Evolutionary conservation across 2,113 vertebrate species (phyloP).

Genomic region (Phaethon lepturus): DNA sequence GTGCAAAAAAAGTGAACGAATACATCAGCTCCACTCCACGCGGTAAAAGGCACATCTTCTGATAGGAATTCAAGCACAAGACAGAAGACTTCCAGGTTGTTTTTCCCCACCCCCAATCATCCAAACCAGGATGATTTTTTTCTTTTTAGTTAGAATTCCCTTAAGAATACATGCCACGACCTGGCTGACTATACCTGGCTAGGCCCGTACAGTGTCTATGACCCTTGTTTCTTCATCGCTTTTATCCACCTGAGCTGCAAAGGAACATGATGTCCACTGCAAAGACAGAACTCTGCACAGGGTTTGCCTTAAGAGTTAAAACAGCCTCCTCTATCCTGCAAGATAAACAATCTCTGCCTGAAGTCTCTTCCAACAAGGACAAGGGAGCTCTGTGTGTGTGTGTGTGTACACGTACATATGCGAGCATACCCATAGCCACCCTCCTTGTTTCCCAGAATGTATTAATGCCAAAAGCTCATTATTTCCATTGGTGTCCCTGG

Average conservation of each 20-base stretch:
- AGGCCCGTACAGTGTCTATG: neutral
- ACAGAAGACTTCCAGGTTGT: neutral
- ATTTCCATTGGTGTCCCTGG: neutral
- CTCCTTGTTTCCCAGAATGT: neutral
- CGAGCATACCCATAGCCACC: accelerated
- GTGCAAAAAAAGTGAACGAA: neutral
- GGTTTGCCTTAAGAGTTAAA: neutral
- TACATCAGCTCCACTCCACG: accelerated
- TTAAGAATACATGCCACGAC: neutral
- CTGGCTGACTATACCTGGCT: neutral
- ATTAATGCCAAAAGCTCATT: neutral
- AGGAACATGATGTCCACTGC: neutral
- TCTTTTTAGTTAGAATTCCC: neutral
- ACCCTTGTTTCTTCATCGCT: neutral
- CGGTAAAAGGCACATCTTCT: neutral
- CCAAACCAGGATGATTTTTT: neutral
- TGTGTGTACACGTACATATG: accelerated
- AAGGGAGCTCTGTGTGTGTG: neutral
- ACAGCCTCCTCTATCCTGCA: neutral
- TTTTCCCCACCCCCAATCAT: neutral
- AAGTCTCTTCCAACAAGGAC: neutral
- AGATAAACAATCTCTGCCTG: neutral
- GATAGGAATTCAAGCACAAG: neutral
- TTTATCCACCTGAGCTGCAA: neutral
- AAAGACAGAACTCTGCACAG: neutral